Base-by-base conservation (phyloP, 2,113 vertebrate genomes). In the Chaetura pelagica region DNA sequence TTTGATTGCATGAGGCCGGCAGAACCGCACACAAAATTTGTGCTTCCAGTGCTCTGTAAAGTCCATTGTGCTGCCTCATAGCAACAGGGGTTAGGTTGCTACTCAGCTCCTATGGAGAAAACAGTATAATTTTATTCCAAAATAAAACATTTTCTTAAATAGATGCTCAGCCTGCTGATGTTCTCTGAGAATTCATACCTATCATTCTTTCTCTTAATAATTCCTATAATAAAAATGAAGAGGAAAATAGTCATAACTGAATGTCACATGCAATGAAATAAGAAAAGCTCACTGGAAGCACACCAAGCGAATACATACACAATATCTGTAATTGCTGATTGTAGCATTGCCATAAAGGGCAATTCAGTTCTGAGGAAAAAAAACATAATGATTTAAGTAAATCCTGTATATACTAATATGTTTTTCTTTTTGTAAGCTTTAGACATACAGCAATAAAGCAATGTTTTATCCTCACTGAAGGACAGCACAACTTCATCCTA, bases 141-240 rank as follows among this genome's bases (percentile, higher is more conserved):
- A 96, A 94, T 63, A 96, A 97, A 96, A 89, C 34, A 83, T 94
- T 95, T 96, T 92, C 38, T 81, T 92, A 87, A 97, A 92, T 58
- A 96, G 75, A 15, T 44, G 13, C 58, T 67, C 59, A 94, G 42
- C 14, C 83, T 22, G 13, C 91, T 85, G 69, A 94, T 12, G 22
- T 64, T 96, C 92, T 84, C 66, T 87, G 59, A 94, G 42, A 84
- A 83, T 93, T 95, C 59, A 87, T 91, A 94, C 75, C 89, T 90
- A 74, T 49, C 83, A 84, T 30, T 94, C 93, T 94, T 92, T 61
- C 75, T 61, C 84, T 94, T 87, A 95, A 49, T 84, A 96, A 96
- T 89, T 95, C 49, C 52, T 69, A 48, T 48, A 92, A 96, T 66
- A 97, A 91, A 88, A 93, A 42, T 54, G 14, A 78, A 92, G 40